Conservation (phyloP, 2,797 vertebrate genomes). For the Spinus pinus region DNA sequence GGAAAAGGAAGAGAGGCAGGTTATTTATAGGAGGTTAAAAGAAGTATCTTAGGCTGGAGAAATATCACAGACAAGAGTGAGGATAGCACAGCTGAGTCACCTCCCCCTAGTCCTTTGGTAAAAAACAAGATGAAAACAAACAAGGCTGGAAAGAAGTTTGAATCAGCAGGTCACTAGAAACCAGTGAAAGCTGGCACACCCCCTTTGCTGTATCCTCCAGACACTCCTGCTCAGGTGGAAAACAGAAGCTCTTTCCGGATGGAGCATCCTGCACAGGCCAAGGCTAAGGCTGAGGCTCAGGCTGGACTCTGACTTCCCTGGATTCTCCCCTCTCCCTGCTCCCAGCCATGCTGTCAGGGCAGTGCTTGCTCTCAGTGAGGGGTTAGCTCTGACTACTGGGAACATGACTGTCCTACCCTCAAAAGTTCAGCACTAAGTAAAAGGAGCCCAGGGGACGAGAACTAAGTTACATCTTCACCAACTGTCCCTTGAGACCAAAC, state of each 20-base stretch:
- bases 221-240: not conserved
- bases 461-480: not conserved
- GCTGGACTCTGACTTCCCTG: not conserved
- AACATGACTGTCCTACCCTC: not conserved
- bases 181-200: not conserved
- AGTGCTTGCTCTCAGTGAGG: not conserved
- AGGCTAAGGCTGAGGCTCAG: not conserved
- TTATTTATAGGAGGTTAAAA: not conserved
- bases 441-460: not conserved
- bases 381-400: not conserved
- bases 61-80: not conserved
- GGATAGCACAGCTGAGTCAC: not conserved
- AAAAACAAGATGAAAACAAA: not conserved
- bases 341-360: no score
- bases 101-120: not conserved
- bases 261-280: not conserved
- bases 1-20: not conserved
- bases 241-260: not conserved
- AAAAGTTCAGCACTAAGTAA: rapidly evolving
- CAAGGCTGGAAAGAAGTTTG: not conserved
- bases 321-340: not conserved
- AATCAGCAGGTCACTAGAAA: not conserved
- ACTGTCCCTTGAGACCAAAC: not conserved
- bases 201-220: not conserved
- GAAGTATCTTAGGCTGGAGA: not conserved